phyloP scores from a whole-genome alignment of 2,888 invertebrate genomes.

The Dolomedes plantarius region DNA sequence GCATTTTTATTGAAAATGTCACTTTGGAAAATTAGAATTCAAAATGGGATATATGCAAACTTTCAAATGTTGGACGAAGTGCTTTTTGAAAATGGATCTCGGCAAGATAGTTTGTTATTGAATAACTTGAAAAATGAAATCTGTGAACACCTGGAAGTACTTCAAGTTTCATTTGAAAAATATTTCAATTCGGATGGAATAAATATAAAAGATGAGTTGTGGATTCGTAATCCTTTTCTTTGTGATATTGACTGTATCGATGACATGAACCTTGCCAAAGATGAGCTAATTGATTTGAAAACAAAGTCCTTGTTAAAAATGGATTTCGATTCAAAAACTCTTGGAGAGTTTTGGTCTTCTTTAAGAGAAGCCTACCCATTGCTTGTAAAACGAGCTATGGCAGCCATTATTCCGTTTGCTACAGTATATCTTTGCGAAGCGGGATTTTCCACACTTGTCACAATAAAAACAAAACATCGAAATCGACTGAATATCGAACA shows the following conservation, averaged over 20 bases:
- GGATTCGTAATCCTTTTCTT: constrained; percentile 58
- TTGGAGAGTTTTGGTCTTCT: constrained; percentile 22
- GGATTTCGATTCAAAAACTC: constrained; percentile 20
- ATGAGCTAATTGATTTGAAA: constrained; percentile 50
- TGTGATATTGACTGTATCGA: constrained; percentile 55
- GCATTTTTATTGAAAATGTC: constrained; percentile 7
- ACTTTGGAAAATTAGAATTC: constrained; percentile 2
- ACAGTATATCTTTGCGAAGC: neutral
- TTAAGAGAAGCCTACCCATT: constrained; percentile 53
- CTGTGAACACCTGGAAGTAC: constrained; percentile 1
- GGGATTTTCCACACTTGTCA: constrained; percentile 15
- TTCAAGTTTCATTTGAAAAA: constrained; percentile 10
- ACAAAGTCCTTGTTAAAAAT: constrained; percentile 51
- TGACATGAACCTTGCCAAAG: constrained; percentile 53
- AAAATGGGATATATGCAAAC: constrained; percentile 10
- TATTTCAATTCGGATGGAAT: constrained; percentile 54
- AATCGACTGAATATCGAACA: constrained; percentile 36
- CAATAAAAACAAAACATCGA: constrained; percentile 39
- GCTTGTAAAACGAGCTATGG: constrained; percentile 54
- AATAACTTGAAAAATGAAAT: neutral
- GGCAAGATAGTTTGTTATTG: constrained; percentile 20
- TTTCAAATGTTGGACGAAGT: constrained; percentile 15
- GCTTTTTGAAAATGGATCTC: constrained; percentile 22
- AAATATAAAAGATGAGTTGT: constrained; percentile 58
- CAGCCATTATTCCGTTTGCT: constrained; percentile 50